Evolutionary conservation across 2,797 vertebrate genomes (phyloP).

Genomic region (Artibeus jamaicensis): DNA sequence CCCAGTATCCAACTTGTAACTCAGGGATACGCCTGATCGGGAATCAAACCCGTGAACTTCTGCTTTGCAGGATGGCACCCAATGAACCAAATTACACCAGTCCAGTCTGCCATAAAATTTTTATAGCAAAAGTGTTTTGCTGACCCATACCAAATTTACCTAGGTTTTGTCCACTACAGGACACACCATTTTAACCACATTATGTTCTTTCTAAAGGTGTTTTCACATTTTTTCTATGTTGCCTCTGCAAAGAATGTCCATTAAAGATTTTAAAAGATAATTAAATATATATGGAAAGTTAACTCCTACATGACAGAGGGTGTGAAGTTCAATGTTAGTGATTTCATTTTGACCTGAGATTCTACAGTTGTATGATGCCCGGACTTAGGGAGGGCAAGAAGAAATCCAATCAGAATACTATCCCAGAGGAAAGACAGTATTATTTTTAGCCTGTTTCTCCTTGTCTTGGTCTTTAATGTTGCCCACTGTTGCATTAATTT

Average conservation of each 20-base stretch:
- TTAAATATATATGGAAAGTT: background rate
- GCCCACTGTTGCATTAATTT: background rate
- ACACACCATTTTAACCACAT: background rate
- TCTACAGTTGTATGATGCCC: background rate
- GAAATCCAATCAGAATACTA: background rate
- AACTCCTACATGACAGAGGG: background rate
- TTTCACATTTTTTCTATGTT: background rate
- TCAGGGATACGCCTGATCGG: background rate
- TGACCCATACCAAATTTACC: background rate
- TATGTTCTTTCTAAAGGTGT: background rate
- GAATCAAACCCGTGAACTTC: background rate
- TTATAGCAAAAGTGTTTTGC: background rate
- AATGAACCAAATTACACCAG: background rate
- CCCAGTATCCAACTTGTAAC: background rate
- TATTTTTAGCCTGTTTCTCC: background rate
- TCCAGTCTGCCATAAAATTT: background rate
- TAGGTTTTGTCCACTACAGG: background rate
- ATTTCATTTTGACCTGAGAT: background rate
- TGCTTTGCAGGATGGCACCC: background rate
- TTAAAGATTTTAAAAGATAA: conserved; percentile 13
- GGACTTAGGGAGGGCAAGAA: background rate
- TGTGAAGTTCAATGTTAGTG: background rate
- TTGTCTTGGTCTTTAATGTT: background rate
- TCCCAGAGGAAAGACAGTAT: background rate
- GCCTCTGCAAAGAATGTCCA: background rate